Conservation (phyloP, 2,888 invertebrate species). For the Drosophila koepferae region DNA sequence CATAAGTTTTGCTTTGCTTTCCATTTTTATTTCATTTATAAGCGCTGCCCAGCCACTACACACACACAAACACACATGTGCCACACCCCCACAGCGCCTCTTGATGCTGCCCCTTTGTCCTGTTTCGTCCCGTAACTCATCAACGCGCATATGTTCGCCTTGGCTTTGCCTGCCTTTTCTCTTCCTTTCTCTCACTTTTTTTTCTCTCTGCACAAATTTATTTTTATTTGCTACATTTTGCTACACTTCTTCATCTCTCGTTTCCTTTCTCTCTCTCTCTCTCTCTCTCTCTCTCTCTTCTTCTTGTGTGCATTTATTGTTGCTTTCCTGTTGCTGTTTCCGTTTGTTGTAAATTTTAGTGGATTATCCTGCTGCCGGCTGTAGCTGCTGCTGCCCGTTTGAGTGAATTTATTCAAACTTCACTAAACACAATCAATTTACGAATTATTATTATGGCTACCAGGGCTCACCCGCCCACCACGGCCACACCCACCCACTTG, state of each 20-base stretch:
- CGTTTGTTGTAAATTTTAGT: conserved; percentile 82
- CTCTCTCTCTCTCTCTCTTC: not conserved
- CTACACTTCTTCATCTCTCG: conserved; percentile 23
- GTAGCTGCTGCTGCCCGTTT: conserved; percentile 40
- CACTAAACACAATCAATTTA: conserved; percentile 82
- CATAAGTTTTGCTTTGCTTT: conserved; percentile 81
- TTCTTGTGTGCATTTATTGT: conserved; percentile 48
- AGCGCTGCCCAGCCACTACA: conserved; percentile 44
- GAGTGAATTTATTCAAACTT: conserved; percentile 80
- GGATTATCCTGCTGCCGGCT: conserved; percentile 74
- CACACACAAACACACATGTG: conserved; percentile 3
- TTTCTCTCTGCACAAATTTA: conserved; percentile 60
- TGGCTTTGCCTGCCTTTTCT: conserved; percentile 11
- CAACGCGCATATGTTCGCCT: conserved; percentile 77
- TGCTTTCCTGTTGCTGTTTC: conserved; percentile 80
- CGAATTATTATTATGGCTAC: conserved; percentile 78
- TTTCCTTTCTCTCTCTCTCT: too few relatives aligned
- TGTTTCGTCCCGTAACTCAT: conserved; percentile 64
- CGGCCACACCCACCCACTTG: not conserved
- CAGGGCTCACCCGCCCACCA: not conserved
- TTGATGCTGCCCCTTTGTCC: not conserved
- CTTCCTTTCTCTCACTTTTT: conserved; percentile 4
- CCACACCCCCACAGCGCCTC: not conserved
- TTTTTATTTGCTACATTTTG: conserved; percentile 78
- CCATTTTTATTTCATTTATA: conserved; percentile 81